Percentiles rank a stretch among this genome's conserved stretches.
Evolutionary conservation across 2,888 invertebrate species (phyloP).

Genomic region (Eledona agricola): DNA sequence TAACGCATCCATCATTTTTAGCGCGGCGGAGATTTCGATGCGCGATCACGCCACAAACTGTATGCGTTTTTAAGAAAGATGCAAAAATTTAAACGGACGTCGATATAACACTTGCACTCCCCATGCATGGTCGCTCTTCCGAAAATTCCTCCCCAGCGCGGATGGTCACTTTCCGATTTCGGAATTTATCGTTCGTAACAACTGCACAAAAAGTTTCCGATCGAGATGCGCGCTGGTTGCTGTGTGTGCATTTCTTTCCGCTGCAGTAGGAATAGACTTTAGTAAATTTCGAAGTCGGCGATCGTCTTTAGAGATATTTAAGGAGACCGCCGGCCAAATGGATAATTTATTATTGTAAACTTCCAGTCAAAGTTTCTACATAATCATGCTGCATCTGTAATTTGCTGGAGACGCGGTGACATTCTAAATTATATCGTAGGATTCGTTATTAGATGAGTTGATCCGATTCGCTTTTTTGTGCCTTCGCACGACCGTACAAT

Average conservation of each 20-base stretch:
- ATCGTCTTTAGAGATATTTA: slow-evolving; percentile 53
- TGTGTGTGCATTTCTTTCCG: slow-evolving; percentile 19
- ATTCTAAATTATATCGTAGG: slow-evolving; percentile 34
- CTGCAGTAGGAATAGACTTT: slow-evolving; percentile 47
- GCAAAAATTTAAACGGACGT: slow-evolving; percentile 26
- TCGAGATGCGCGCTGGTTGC: not conserved
- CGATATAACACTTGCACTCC: slow-evolving; percentile 35
- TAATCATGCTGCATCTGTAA: slow-evolving; percentile 49
- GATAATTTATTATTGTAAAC: slow-evolving; percentile 52
- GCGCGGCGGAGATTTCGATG: slow-evolving; percentile 13
- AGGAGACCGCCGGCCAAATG: slow-evolving; percentile 50
- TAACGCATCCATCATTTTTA: slow-evolving; percentile 1
- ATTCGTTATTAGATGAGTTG: slow-evolving; percentile 23
- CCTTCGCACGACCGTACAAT: too few relatives aligned
- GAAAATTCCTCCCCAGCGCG: too few relatives aligned
- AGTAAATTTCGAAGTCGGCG: slow-evolving; percentile 54
- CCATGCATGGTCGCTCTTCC: slow-evolving; percentile 40
- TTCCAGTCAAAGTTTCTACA: slow-evolving; percentile 50
- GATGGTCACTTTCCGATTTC: too few relatives aligned
- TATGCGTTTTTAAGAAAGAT: slow-evolving; percentile 3
- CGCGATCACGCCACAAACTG: slow-evolving; percentile 9
- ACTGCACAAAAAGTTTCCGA: too few relatives aligned
- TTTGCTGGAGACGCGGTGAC: slow-evolving; percentile 37
- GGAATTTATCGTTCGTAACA: too few relatives aligned
- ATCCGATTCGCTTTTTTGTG: too few relatives aligned